Percentiles rank a stretch among this genome's conserved stretches.
These are phyloP conservation scores for zebrafish (Danio rerio) DNA, from an alignment of 2,113 vertebrate genomes.

Conservation along the genomic window GRCz12tu NC_133176.1:15651501-15652000, in stretches of 20 bases:
- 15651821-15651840: neutral
- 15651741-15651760: neutral
- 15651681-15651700: slow-evolving; percentile 52
- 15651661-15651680: slow-evolving; percentile 55
- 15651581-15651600: neutral
- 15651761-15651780: neutral
- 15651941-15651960: too few relatives aligned
- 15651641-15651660: slow-evolving; percentile 59
- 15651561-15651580: neutral
- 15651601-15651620: neutral
- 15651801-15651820: neutral
- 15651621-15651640: slow-evolving; percentile 28
- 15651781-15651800: neutral
- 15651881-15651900: neutral
- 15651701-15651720: slow-evolving; percentile 57
- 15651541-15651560: neutral
- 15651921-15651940: too few relatives aligned
- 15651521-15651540: neutral
- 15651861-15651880: neutral
- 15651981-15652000: too few relatives aligned
- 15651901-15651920: too few relatives aligned
- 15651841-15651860: neutral
- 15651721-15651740: neutral
- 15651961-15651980: too few relatives aligned
- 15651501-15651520: neutral